These are phyloP conservation scores for Esperia sulphurella DNA, from an alignment of 2,888 invertebrate genomes.

Conservation along the genomic window DNA sequence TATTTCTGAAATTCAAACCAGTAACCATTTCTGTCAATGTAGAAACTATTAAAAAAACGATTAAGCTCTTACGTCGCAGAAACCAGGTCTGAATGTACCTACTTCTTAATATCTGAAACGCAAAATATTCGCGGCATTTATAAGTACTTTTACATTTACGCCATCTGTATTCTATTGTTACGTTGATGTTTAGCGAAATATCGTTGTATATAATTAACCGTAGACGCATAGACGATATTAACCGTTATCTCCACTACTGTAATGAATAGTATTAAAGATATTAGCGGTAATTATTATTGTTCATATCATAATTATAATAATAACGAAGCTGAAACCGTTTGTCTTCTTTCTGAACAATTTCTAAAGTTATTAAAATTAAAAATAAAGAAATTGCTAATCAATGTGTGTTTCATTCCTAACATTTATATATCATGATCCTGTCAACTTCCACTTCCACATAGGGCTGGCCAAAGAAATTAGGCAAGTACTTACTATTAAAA, in stretches of 20 bases:
- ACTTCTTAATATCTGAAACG: no score
- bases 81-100: no score
- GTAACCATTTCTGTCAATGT: no score
- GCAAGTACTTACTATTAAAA: no score
- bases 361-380: constrained; percentile 84
- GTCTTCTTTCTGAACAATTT: constrained; percentile 88
- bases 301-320: constrained; percentile 84
- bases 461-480: no score
- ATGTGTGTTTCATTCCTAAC: constrained; percentile 49
- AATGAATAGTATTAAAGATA: constrained; percentile 65
- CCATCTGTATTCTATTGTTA: constrained; percentile 47
- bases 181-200: constrained; percentile 49
- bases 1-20: no score
- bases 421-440: no score
- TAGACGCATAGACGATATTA: constrained; percentile 64
- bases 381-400: constrained; percentile 79
- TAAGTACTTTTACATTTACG: constrained; percentile 21
- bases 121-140: constrained; percentile 45
- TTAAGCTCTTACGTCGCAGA: no score
- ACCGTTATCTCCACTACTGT: constrained; percentile 67
- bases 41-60: no score
- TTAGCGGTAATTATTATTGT: constrained; percentile 80
- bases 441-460: no score
- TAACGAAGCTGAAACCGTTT: constrained; percentile 77
- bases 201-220: constrained; percentile 58